A percentile compares a stretch with the other conserved stretches of the same genome.
Evolutionary conservation across 2,888 invertebrate genomes (phyloP).

Genomic region (Ellobium chinense): DNA sequence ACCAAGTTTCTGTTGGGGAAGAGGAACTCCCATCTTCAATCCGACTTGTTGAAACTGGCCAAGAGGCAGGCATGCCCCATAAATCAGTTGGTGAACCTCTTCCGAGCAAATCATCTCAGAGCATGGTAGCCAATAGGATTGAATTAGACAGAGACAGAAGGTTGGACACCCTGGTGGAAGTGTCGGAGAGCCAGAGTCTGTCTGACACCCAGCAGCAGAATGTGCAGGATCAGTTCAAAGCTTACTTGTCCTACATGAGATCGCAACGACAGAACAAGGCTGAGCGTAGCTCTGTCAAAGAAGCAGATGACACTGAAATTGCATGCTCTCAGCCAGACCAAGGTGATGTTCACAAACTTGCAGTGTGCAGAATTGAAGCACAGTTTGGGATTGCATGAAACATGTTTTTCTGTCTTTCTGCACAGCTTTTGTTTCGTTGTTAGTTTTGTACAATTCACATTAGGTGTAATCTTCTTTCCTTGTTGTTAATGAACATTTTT

Average conservation of each 20-base stretch:
- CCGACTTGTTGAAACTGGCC: conserved; percentile 24
- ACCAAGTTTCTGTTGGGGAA: conserved; percentile 11
- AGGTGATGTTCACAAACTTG: too few species aligned
- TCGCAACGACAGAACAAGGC: neutral
- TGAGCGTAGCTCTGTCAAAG: too few species aligned
- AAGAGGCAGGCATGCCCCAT: neutral
- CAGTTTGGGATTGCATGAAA: too few species aligned
- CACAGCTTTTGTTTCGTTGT: too few species aligned
- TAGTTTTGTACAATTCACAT: too few species aligned
- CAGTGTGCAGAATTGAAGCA: too few species aligned
- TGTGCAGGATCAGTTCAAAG: conserved; percentile 7
- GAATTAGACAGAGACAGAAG: neutral
- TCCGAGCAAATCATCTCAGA: neutral
- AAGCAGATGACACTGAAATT: neutral
- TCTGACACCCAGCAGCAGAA: conserved; percentile 8
- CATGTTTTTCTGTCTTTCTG: too few species aligned
- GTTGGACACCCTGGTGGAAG: conserved; percentile 17
- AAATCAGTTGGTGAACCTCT: neutral
- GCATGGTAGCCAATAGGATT: neutral
- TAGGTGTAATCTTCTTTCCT: too few species aligned
- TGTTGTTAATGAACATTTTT: too few species aligned
- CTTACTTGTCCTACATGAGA: neutral
- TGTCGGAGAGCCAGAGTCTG: conserved; percentile 29
- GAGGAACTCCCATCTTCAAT: conserved; percentile 44
- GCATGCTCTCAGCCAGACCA: neutral